These are phyloP conservation scores for Nesoenas mayeri DNA, from an alignment of 2,113 vertebrate genomes.

Conservation along the genomic window DNA sequence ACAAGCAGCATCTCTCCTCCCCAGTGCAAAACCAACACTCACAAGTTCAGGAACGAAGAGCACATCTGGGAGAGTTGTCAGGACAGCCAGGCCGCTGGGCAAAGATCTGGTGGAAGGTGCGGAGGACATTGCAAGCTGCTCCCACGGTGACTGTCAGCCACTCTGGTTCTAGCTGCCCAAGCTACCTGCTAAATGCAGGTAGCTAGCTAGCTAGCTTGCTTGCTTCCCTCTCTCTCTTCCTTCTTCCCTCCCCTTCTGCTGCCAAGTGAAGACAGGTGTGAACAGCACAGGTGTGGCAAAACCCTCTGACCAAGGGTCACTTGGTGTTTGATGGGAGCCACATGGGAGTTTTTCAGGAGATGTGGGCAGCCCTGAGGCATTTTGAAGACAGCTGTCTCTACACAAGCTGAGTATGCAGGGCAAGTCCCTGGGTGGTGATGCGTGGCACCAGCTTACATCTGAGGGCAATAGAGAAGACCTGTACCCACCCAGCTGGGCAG, in stretches of 20 bases:
- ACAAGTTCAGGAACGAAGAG: conserved; percentile 56
- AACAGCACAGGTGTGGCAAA: background rate
- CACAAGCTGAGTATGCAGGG: fast-evolving
- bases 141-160: fast-evolving
- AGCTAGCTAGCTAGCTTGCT: background rate
- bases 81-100: conserved; percentile 23
- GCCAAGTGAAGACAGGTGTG: background rate
- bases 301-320: background rate
- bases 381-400: background rate
- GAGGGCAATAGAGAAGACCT: background rate
- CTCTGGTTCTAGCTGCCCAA: background rate
- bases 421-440: background rate
- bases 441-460: background rate
- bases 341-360: background rate
- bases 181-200: background rate
- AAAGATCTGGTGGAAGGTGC: background rate
- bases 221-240: background rate
- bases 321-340: background rate
- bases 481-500: background rate
- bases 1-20: background rate
- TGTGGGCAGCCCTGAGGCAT: background rate
- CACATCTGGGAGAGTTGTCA: conserved; percentile 42
- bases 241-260: background rate
- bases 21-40: background rate
- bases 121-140: background rate